These are phyloP conservation scores for Thaumetopoea pityocampa DNA, from an alignment of 1,140 invertebrate species.

Conservation along the genomic window DNA sequence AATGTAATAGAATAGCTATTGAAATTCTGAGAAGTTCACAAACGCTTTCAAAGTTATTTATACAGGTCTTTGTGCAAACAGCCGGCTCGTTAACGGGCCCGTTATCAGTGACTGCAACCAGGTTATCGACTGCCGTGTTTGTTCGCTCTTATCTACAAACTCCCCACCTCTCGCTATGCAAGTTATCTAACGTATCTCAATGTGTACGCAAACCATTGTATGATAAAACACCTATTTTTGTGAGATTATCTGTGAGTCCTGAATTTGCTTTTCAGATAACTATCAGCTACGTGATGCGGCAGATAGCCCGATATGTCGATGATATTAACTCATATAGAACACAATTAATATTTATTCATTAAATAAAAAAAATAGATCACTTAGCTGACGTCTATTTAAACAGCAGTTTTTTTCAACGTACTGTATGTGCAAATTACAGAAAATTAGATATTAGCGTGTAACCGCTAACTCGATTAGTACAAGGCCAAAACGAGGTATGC, in stretches of 20 bases:
- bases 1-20: constrained; percentile 15
- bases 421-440: constrained; percentile 49
- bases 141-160: constrained; percentile 57
- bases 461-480: constrained; percentile 59
- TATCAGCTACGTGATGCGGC: constrained; percentile 19
- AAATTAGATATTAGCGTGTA: constrained; percentile 52
- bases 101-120: constrained; percentile 59
- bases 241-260: constrained; percentile 22
- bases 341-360: too few species aligned
- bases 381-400: constrained; percentile 15
- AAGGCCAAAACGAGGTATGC: constrained; percentile 61
- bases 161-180: constrained; percentile 40
- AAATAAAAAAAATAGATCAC: constrained; percentile 11
- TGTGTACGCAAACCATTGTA: constrained; percentile 35
- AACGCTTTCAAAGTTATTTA: constrained; percentile 27
- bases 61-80: constrained; percentile 36
- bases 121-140: constrained; percentile 68
- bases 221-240: constrained; percentile 52
- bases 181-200: constrained; percentile 47
- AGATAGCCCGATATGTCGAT: constrained; percentile 20
- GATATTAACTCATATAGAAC: constrained; percentile 29
- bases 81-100: constrained; percentile 25
- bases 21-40: constrained; percentile 17
- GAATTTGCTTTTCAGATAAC: constrained; percentile 14
- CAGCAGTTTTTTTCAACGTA: constrained; percentile 33